Evolutionary conservation across 2,113 vertebrate species (phyloP), one percentile per base, ranked within the genome.

Genomic region (Pterocles orientalis): DNA sequence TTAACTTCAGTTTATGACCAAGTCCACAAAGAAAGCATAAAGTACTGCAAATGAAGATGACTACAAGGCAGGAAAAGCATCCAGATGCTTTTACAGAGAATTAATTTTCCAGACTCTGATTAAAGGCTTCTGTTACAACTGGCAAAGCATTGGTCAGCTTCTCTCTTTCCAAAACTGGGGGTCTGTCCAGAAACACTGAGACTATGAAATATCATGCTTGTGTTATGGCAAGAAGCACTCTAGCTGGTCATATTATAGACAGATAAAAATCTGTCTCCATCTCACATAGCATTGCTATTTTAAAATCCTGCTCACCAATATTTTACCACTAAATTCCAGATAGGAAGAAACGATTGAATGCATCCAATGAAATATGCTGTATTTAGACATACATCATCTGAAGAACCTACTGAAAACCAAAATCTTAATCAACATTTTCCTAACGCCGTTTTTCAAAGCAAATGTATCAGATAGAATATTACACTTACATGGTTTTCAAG

Each of bases 81-180:
- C 78, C 88, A 85, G 73, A 92, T 80, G 87, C 78, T 95, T 97
- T 95, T 79, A 95, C 56, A 92, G 56, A 72, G 41, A 93, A 97
- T 96, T 94, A 90, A 88, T 95, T 97, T 90, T 95, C 81, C 71
- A 87, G 39, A 23, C 15, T 82, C 60, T 81, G 94, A 94, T 83
- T 96, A 95, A 96, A 95, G 73, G 51, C 64, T 94, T 92, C 89
- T 95, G 34, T 90, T 96, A 93, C 50, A 50, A 56, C 39, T 57
- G 34, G 65, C 77, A 83, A 91, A 93, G 33, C 50, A 21, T 68
- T 62, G 86, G 88, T 94, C 95, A 97, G 66, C 47, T 39, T 58
- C 51, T 88, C 86, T 96, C 76, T 41, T 88, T 45, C 36, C 77
- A 83, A 97, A 96, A 88, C 62, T 71, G 65, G 72, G 68, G 94